Base-by-base conservation (phyloP, 30 jellyfish, hydroid and myxozoan genomes). In the Nemopilema nomurai region DNA sequence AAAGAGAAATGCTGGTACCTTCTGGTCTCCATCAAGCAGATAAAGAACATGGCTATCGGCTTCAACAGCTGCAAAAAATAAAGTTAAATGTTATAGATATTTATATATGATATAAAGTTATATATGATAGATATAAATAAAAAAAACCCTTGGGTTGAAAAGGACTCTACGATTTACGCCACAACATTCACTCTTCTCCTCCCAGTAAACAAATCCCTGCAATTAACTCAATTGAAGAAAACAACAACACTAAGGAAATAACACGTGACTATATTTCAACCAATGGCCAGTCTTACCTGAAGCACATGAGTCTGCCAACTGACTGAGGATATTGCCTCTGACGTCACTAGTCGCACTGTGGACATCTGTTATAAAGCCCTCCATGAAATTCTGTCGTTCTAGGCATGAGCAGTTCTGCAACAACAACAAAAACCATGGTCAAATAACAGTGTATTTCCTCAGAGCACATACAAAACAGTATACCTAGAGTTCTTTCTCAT, bases 361-460 rank as follows among this genome's bases (percentile, higher is more conserved):
- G 24, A 87, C 98, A 3, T 92, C 96, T 16, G 93, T 67, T 27
- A 92, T 71, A 79, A 92, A 92, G 50, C 90, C 84, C 76, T 89
- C 97, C 98, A 92, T 92, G 81, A 92, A 92, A 51, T 67, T 77
- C 87, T 92, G 98, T 18, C 97, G 89, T 72, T 83, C 98, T 62
- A 92, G 69, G 69, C 96, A 57, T 28, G 97, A 88, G 67, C 97
- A 88, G 87, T 92, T 92, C 98, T 92, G 53, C 26, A 65, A 66
- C 6, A 28, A 19, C 18, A 50, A n/a, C 29, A 74, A 31, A 49
- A 9, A 7, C 26, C 21, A 33, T 0, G 22, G 7, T 68, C 27
- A 68, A 13, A 18, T 57, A 8, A 19, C 71, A n/a, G n/a, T n/a
- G n/a, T n/a, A n/a, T n/a, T n/a, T n/a, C n/a, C n/a, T n/a, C n/a